Conservation (phyloP, 2,888 invertebrate species). For the Mamestra brassicae region DNA sequence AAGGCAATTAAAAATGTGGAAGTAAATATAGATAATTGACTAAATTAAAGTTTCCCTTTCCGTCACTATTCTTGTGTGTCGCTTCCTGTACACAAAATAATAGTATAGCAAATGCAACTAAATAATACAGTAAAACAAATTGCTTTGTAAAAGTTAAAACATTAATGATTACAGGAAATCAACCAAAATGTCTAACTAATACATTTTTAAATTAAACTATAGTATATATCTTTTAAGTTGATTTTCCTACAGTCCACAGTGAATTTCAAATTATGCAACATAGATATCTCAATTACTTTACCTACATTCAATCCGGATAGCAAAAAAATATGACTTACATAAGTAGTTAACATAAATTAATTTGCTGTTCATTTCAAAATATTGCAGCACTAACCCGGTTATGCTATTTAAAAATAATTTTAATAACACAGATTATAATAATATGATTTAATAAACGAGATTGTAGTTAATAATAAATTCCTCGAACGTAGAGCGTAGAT, state of each 20-base stretch:
- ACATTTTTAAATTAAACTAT: background rate
- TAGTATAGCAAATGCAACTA: background rate
- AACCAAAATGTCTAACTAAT: too few species aligned
- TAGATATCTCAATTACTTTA: constrained; percentile 33
- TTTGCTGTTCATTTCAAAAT: constrained; percentile 41
- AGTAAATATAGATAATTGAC: background rate
- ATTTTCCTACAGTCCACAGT: constrained; percentile 31
- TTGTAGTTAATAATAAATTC: constrained; percentile 39
- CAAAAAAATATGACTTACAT: constrained; percentile 16
- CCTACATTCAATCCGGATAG: constrained; percentile 8
- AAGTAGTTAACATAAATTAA: constrained; percentile 36
- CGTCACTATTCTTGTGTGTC: background rate
- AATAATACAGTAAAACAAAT: background rate
- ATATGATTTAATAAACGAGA: constrained; percentile 48
- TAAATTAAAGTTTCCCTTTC: background rate
- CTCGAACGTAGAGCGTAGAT: constrained; percentile 26
- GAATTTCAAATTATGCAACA: constrained; percentile 35
- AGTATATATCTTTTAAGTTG: constrained; percentile 18
- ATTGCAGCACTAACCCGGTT: constrained; percentile 41
- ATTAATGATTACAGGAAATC: too few species aligned
- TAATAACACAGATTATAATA: constrained; percentile 22
- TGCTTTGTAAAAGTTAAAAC: background rate
- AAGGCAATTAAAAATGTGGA: constrained; percentile 9
- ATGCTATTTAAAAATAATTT: constrained; percentile 27
- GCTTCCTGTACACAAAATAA: background rate